These are phyloP conservation scores for Brachystomella parvula DNA, from an alignment of 1,140 invertebrate species.

Conservation along the genomic window DNA sequence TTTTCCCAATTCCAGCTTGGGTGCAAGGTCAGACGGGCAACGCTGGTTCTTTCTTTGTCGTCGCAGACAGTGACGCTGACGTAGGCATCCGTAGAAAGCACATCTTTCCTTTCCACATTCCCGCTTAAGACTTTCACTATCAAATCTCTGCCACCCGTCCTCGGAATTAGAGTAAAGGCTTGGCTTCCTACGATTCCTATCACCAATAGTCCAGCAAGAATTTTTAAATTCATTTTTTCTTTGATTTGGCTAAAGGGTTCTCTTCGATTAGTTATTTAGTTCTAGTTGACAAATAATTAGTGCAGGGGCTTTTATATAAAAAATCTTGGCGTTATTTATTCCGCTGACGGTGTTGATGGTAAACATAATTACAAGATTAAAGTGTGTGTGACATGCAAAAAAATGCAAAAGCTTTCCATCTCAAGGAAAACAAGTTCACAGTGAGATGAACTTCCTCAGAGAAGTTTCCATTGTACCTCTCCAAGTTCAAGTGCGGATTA, in stretches of 20 bases:
- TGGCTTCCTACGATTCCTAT: no score
- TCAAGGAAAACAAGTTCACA: no score
- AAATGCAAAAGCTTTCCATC: no score
- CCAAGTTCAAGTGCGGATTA: no score
- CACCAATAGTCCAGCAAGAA: neutral
- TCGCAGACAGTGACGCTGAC: neutral
- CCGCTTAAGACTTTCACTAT: neutral
- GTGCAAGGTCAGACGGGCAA: neutral
- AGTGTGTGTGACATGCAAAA: no score
- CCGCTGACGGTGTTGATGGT: no score
- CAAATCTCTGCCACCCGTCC: neutral
- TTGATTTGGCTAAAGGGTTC: neutral
- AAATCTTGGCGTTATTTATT: no score
- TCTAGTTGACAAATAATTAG: neutral
- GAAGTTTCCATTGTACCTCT: no score
- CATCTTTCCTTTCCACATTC: neutral
- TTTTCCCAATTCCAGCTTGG: constrained; percentile 3
- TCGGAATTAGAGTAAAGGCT: no score
- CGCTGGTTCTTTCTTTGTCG: neutral
- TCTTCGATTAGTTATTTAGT: neutral
- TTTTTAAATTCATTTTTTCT: neutral
- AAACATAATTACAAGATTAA: no score
- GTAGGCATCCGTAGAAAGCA: neutral
- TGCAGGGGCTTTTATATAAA: no score
- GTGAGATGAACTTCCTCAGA: no score